phyloP scores from a whole-genome alignment of 1,140 invertebrate species.

The Papilio polytes region DNA sequence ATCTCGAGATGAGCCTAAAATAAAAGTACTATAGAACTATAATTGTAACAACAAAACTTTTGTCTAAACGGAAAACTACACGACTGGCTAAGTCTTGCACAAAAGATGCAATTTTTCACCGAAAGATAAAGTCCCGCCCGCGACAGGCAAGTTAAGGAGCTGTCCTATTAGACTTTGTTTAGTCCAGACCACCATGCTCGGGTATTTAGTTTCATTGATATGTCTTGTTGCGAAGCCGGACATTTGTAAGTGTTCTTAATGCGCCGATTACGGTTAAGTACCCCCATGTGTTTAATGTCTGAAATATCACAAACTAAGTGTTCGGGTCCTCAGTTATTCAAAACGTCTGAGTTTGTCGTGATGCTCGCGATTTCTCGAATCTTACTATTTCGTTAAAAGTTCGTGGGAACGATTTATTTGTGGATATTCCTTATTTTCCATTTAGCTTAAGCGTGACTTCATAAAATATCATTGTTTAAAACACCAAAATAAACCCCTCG shows the following conservation, averaged over 20 bases:
- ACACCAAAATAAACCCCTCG: too few relatives aligned
- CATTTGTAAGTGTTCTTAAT: conserved; percentile 76
- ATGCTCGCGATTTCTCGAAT: not conserved
- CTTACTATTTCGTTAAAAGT: not conserved
- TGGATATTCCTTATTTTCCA: not conserved
- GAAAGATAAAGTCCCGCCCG: conserved; percentile 67
- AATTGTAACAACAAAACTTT: conserved; percentile 31
- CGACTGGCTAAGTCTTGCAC: conserved; percentile 54
- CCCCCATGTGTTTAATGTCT: conserved; percentile 42
- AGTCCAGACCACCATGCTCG: conserved; percentile 69
- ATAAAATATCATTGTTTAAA: not conserved
- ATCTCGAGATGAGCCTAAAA: too few relatives aligned
- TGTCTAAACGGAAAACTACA: conserved; percentile 43
- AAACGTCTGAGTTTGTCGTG: conserved; percentile 15
- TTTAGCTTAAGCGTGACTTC: not conserved
- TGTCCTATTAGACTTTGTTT: conserved; percentile 73
- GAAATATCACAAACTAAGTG: conserved; percentile 32
- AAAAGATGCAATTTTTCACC: conserved; percentile 77
- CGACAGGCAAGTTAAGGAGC: conserved; percentile 69
- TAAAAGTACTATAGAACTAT: not conserved
- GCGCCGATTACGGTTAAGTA: conserved; percentile 57
- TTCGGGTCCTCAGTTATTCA: conserved; percentile 18
- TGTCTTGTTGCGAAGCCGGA: conserved; percentile 61
- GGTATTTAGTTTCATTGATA: conserved; percentile 68
- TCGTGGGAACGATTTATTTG: not conserved